phyloP scores from a whole-genome alignment of 2,113 vertebrate species.

The Colistium nudipinnis region DNA sequence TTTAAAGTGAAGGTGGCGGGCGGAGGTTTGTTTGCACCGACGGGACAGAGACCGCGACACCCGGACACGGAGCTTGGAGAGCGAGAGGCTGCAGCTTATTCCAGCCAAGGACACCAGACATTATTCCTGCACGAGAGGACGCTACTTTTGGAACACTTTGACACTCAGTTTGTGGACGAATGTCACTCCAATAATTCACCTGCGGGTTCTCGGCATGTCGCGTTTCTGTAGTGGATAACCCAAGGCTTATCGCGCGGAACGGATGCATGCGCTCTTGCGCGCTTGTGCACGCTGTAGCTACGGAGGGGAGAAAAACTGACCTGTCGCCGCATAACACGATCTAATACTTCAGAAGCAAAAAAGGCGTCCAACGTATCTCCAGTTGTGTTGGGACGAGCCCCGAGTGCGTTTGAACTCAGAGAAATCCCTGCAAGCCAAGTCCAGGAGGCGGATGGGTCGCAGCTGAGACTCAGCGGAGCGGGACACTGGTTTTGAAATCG shows the following conservation, averaged over 20 bases:
- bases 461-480: constrained; percentile 55
- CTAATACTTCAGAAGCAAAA: not conserved
- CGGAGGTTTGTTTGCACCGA: constrained; percentile 9
- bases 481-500: constrained; percentile 42
- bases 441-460: constrained; percentile 41
- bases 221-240: constrained; percentile 3
- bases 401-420: constrained; percentile 15
- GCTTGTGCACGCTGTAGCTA: constrained; percentile 46
- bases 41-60: constrained; percentile 48
- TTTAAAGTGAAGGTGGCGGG: not conserved
- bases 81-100: constrained; percentile 23
- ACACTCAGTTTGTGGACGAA: constrained; percentile 14
- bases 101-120: constrained; percentile 19
- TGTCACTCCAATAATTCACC: not conserved
- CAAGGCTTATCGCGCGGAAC: constrained; percentile 8
- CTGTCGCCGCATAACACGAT: not conserved
- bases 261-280: constrained; percentile 41
- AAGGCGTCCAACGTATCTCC: not conserved
- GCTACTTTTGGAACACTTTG: constrained; percentile 66
- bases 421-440: not conserved
- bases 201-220: not conserved
- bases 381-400: not conserved
- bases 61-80: constrained; percentile 18
- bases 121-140: constrained; percentile 28
- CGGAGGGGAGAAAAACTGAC: not conserved